phyloP scores from a whole-genome alignment of 2,797 vertebrate genomes.

The Gobionotothen gibberifrons region DNA sequence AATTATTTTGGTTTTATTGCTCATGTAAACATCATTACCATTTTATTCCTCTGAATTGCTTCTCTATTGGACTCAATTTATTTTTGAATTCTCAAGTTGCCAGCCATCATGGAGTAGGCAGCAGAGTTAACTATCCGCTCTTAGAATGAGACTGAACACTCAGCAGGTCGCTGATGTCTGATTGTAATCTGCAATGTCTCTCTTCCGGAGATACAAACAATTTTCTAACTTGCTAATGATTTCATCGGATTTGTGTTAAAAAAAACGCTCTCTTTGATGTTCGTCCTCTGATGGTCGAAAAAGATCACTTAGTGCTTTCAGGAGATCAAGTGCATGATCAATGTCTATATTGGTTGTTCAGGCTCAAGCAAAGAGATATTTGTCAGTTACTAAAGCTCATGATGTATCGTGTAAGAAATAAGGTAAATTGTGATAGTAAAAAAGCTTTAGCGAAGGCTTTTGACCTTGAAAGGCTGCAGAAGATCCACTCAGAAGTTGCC shows the following conservation, averaged over 20 bases:
- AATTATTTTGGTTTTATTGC: constrained; percentile 17
- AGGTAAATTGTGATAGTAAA: not conserved
- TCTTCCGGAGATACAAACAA: constrained; percentile 39
- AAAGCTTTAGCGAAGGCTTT: constrained; percentile 52
- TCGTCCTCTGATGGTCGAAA: constrained; percentile 12
- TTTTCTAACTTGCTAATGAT: constrained; percentile 47
- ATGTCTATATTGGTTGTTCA: not conserved
- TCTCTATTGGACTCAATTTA: constrained; percentile 53
- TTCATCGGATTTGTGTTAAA: constrained; percentile 27
- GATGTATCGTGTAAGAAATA: constrained; percentile 5
- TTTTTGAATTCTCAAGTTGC: constrained; percentile 51
- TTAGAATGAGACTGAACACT: constrained; percentile 57
- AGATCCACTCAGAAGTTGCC: constrained; percentile 34
- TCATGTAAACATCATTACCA: constrained; percentile 29
- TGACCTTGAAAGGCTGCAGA: constrained; percentile 69
- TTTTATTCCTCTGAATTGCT: constrained; percentile 22
- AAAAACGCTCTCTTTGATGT: constrained; percentile 1
- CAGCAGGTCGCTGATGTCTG: constrained; percentile 70
- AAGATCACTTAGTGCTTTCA: not conserved
- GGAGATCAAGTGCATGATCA: constrained; percentile 10
- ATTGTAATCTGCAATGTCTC: constrained; percentile 53
- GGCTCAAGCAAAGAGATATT: not conserved
- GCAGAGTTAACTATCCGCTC: constrained; percentile 52
- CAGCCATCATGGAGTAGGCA: constrained; percentile 39
- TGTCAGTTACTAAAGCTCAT: not conserved